Base-by-base conservation (phyloP, 2,113 vertebrate species). In the Albula goreensis region DNA sequence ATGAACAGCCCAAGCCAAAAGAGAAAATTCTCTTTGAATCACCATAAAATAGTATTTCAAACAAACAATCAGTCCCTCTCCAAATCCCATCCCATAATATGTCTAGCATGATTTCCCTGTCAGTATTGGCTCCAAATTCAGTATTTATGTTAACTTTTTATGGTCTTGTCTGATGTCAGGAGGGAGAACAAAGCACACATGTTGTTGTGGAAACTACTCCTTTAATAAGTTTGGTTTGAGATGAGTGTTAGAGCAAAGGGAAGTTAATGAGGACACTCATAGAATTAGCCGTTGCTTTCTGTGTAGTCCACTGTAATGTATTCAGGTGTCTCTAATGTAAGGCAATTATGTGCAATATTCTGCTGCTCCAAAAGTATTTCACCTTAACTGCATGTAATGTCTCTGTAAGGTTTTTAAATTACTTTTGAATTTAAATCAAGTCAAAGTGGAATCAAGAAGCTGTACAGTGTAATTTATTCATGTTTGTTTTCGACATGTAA, bases 401-500 rank as follows among this genome's bases (percentile, higher is more conserved):
- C 41, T 79, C 13, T 50, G 15, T 49, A 49, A 15, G 15, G 41
- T 49, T 79, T 78, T 79, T 79, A 17, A 70, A 13, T 31, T 5
- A 50, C 41, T 79, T 78, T 79, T 48, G 1, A 74, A 15, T 48
- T 49, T 80, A 63, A 66, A 49, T 5, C 52, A 80, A 51, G 7
- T 92, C 85, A 87, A 91, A 80, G 83, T 84, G 88, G 84, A 89
- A 82, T 90, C 82, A 84, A 88, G 88, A 84, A 74, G 86, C 66
- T 74, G 57, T 88, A 88, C 60, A 66, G 22, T 87, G 63, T 83
- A 90, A 87, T 48, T 22, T 81, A 15, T 66, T 84, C 80, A 70
- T 15, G 91, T 91, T 92, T 88, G 86, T 91, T 89, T 83, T 53
- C 86, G 89, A 91, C 90, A 89, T 92, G 88, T 91, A 79, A 84